Evolutionary conservation across 2,888 invertebrate species (phyloP).

Genomic region (Heteromyza rotundicornis): DNA sequence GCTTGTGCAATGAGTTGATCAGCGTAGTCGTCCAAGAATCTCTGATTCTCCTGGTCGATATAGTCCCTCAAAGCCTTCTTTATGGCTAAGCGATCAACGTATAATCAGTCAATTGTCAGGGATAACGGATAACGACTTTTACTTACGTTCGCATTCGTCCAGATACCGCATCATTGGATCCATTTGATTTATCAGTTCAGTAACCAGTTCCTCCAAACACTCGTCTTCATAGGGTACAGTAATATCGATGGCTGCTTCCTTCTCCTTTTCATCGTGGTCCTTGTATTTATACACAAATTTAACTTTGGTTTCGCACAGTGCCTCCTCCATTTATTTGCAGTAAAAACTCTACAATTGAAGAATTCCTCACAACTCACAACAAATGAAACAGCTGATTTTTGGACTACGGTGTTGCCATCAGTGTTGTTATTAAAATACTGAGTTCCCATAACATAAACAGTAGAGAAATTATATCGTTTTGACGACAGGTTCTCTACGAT

Average conservation of each 20-base stretch:
- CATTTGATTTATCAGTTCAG: slow-evolving; percentile 53
- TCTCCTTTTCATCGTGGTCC: slow-evolving; percentile 46
- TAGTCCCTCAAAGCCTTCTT: slow-evolving; percentile 66
- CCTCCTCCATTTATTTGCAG: slow-evolving; percentile 36
- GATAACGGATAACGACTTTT: not conserved
- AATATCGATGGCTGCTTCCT: slow-evolving; percentile 40
- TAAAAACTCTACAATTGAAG: too few relatives aligned
- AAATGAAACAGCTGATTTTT: too few relatives aligned
- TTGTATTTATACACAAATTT: slow-evolving; percentile 54
- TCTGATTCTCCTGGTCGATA: slow-evolving; percentile 70
- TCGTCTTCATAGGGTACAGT: slow-evolving; percentile 50
- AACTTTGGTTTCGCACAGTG: slow-evolving; percentile 30
- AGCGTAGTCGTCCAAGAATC: slow-evolving; percentile 72
- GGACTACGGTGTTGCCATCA: too few relatives aligned
- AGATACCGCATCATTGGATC: slow-evolving; percentile 59
- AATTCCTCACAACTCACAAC: too few relatives aligned
- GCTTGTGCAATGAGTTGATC: slow-evolving; percentile 69
- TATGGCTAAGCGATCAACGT: slow-evolving; percentile 43
- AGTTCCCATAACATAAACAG: too few relatives aligned
- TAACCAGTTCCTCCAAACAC: slow-evolving; percentile 52
- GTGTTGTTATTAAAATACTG: too few relatives aligned
- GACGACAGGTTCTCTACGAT: too few relatives aligned
- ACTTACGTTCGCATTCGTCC: slow-evolving; percentile 52
- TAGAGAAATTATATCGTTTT: too few relatives aligned
- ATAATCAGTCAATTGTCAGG: not conserved